Evolutionary conservation across 1,140 invertebrate species (phyloP), one percentile per base, ranked within the genome.

Genomic region (Lordiphosa mommai): DNA sequence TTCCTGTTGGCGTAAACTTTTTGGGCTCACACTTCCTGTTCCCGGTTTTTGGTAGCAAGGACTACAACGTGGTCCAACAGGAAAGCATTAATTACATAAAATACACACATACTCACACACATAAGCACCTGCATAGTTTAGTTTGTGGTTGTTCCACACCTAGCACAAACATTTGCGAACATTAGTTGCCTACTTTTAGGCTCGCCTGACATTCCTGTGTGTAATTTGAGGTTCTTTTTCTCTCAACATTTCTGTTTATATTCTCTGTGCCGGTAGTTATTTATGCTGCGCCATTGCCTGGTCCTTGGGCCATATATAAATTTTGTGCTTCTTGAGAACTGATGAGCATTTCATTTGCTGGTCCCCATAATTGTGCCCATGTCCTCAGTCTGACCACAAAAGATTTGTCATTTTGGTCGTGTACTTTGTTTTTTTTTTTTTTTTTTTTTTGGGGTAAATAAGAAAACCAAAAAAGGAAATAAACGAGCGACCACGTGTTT

Each of bases 31-130:
- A 82, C 66, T 71, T 82, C 51, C 46, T 27, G 16, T 51, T 58
- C 13, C 32, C 32, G 46, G 10, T 27, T 14, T 14, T 46, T 36
- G 20, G n/a, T 27, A 8, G 4, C 20, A 23, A 23, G 20, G 20
- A 17, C 10, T 27, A 49, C 30, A n/a, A 23, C 32, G 23, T 20
- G 34, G 29, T 51, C 14, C 27, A 49, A 57, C 33, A 44, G 61
- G 61, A 82, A 74, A 71, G 71, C 71, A 82, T 82, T 82, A 82
- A 82, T 82, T 82, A 82, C 71, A 59, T 38, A 40, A 38, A 59
- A 34, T 65, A 71, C 70, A 80, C 60, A 48, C 49, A 17, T 43
- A 38, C 30, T 55, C 14, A 55, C 16, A 37, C 37, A 14, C 12
- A 6, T 30, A 14, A 13, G 6, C 49, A 55, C 49, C 61, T 65